These are phyloP conservation scores for Galbula dea DNA, from an alignment of 2,113 vertebrate genomes.

Conservation along the genomic window DNA sequence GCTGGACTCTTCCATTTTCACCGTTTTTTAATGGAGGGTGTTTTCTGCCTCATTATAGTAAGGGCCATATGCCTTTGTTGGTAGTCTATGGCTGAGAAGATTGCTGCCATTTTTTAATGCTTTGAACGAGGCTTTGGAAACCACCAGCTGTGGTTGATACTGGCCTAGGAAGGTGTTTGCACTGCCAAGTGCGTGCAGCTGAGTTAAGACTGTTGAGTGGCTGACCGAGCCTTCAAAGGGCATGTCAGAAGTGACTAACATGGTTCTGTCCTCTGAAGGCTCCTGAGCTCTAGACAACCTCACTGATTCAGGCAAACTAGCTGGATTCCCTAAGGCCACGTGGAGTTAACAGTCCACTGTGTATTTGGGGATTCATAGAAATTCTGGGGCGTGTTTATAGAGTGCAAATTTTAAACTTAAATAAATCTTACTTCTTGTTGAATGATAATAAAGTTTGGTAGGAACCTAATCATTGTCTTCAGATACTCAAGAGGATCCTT, in stretches of 20 bases:
- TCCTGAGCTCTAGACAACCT: background rate
- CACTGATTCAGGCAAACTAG: background rate
- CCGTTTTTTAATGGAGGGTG: background rate
- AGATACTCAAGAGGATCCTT: background rate
- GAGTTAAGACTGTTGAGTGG: background rate
- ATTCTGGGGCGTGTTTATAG: background rate
- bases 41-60: background rate
- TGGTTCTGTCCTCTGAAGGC: background rate
- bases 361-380: background rate
- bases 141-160: background rate
- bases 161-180: background rate
- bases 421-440: background rate
- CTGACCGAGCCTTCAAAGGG: background rate
- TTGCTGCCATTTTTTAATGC: background rate
- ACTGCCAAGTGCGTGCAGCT: background rate
- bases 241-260: background rate
- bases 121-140: background rate
- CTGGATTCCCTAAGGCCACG: background rate
- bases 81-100: background rate
- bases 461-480: background rate
- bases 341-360: background rate
- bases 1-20: background rate
- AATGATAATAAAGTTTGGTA: background rate
- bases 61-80: background rate
- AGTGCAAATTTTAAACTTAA: background rate